Evolutionary conservation across 2,113 vertebrate genomes (phyloP).

Genomic region (Etia nguti): DNA sequence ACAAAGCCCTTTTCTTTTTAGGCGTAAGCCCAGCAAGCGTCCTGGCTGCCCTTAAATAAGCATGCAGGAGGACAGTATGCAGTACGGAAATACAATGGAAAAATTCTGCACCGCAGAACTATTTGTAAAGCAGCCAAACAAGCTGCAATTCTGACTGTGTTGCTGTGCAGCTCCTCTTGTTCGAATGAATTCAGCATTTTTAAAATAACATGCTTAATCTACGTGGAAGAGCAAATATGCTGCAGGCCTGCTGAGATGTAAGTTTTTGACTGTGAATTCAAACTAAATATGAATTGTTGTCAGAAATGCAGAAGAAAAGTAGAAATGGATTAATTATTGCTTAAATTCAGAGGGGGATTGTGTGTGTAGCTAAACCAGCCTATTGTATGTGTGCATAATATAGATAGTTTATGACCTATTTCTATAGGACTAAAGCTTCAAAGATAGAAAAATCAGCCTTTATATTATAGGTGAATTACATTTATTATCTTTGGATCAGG

Average conservation of each 20-base stretch:
- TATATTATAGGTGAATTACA: neutral
- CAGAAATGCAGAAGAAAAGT: neutral
- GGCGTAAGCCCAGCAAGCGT: constrained; percentile 28
- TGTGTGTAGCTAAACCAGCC: neutral
- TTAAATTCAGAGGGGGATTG: constrained; percentile 2
- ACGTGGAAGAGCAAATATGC: neutral
- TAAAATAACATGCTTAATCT: neutral
- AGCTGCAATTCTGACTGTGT: neutral
- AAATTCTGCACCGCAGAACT: neutral
- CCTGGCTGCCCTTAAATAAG: constrained; percentile 32
- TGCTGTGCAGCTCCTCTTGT: neutral
- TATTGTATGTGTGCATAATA: neutral
- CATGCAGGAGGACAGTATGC: constrained; percentile 7
- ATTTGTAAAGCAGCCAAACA: constrained; percentile 2
- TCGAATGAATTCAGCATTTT: neutral
- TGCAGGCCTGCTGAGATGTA: neutral
- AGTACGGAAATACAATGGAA: constrained; percentile 5
- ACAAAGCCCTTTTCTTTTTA: constrained; percentile 40
- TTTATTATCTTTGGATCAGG: neutral
- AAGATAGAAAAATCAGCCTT: neutral
- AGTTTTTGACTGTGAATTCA: neutral
- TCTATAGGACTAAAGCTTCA: neutral
- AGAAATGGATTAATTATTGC: constrained; percentile 11
- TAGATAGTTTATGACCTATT: neutral
- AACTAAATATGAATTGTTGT: constrained; percentile 13